Conservation (phyloP, 1,140 invertebrate species). For the Alviniconcha marisindica region DNA sequence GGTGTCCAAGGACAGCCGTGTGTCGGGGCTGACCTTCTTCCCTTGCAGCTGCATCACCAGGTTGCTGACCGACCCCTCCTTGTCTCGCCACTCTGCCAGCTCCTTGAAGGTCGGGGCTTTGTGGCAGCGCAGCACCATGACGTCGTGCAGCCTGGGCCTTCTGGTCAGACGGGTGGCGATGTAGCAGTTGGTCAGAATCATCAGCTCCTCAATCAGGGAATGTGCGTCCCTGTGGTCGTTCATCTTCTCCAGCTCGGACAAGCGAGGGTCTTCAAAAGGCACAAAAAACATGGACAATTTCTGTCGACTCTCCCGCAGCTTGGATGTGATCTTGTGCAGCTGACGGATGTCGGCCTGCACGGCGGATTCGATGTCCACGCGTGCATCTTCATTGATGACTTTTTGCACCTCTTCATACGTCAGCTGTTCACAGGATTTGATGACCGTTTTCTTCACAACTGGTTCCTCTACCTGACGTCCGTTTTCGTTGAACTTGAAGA, state of each 20-base stretch:
- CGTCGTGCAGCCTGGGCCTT: slow-evolving; percentile 20
- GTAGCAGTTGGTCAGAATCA: slow-evolving; percentile 56
- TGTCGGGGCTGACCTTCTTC: slow-evolving; percentile 33
- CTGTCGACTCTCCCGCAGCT: slow-evolving; percentile 31
- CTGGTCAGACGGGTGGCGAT: slow-evolving; percentile 49
- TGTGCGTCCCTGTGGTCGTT: slow-evolving; percentile 39
- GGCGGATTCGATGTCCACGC: neutral
- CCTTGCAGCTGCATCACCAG: slow-evolving; percentile 47
- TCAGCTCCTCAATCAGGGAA: slow-evolving; percentile 61
- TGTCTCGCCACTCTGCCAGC: slow-evolving; percentile 47
- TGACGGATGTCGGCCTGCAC: slow-evolving; percentile 1
- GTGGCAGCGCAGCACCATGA: slow-evolving; percentile 36
- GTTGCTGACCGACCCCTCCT: slow-evolving; percentile 41
- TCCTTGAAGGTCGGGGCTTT: slow-evolving; percentile 48
- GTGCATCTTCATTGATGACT: slow-evolving; percentile 31
- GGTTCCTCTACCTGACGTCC: slow-evolving; percentile 20
- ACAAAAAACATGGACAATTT: slow-evolving; percentile 33
- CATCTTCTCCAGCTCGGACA: slow-evolving; percentile 21
- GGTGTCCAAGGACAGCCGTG: neutral
- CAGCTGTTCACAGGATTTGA: slow-evolving; percentile 38
- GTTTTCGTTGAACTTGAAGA: slow-evolving; percentile 51
- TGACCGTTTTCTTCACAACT: slow-evolving; percentile 12
- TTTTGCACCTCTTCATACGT: slow-evolving; percentile 42
- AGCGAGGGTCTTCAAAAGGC: slow-evolving; percentile 37
- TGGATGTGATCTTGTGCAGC: slow-evolving; percentile 23